These are phyloP conservation scores for Phenacoccus solenopsis DNA, from an alignment of 1,140 invertebrate genomes.

Conservation along the genomic window DNA sequence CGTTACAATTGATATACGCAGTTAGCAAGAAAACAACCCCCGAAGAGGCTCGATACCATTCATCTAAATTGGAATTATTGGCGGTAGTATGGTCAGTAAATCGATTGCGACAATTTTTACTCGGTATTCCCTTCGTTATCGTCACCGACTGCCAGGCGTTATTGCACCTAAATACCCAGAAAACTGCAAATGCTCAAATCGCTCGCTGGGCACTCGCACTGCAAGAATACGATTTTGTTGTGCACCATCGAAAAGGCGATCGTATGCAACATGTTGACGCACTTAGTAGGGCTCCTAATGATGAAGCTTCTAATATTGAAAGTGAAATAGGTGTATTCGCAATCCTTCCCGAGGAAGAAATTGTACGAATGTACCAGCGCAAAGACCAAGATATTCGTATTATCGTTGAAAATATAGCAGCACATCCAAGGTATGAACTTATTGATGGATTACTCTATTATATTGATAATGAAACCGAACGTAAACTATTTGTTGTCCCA, in stretches of 20 bases:
- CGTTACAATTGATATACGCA: neutral
- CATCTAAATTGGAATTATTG: conserved; percentile 4
- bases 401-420: neutral
- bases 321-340: neutral
- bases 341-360: neutral
- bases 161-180: neutral
- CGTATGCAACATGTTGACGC: conserved; percentile 33
- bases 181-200: conserved; percentile 27
- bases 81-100: neutral
- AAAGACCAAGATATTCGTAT: neutral
- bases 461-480: neutral
- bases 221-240: conserved; percentile 27
- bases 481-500: neutral
- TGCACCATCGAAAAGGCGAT: conserved; percentile 27
- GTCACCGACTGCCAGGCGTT: conserved; percentile 11
- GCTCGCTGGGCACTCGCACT: conserved; percentile 31
- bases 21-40: neutral
- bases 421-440: neutral
- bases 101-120: neutral
- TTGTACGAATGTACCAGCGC: neutral
- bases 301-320: neutral
- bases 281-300: conserved; percentile 26
- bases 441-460: neutral
- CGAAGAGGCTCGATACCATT: neutral
- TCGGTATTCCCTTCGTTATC: neutral